Percentiles rank a stretch among this genome's conserved stretches.
Evolutionary conservation across 2,797 vertebrate species (phyloP).

Genomic region (Brachyrhaphis roseni): DNA sequence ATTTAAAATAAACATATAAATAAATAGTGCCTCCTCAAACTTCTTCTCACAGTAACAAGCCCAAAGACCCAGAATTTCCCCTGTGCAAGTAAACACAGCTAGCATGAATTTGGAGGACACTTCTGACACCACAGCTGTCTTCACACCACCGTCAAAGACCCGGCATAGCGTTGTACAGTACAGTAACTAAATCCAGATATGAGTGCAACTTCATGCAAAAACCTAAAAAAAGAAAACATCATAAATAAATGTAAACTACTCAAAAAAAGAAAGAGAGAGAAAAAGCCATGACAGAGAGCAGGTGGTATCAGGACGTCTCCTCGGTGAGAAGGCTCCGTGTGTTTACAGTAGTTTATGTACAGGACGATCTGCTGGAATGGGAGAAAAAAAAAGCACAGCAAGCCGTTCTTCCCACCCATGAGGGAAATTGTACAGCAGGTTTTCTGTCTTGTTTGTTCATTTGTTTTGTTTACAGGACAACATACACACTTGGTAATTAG

Average conservation of each 20-base stretch:
- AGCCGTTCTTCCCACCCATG: slow-evolving; percentile 76
- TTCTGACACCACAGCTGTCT: slow-evolving; percentile 51
- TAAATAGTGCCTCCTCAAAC: not conserved
- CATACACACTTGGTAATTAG: slow-evolving; percentile 80
- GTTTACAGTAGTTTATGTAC: slow-evolving; percentile 72
- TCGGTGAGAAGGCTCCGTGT: slow-evolving; percentile 30
- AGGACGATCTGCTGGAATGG: slow-evolving; percentile 65
- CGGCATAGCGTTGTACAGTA: slow-evolving; percentile 63
- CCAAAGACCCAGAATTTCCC: slow-evolving; percentile 24
- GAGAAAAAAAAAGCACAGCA: slow-evolving; percentile 61
- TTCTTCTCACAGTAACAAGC: not conserved
- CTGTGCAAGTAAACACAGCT: slow-evolving; percentile 51
- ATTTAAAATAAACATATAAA: not conserved
- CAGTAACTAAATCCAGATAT: slow-evolving; percentile 58
- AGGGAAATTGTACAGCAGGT: slow-evolving; percentile 73
- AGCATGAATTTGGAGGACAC: slow-evolving; percentile 48
- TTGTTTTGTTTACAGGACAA: slow-evolving; percentile 78
- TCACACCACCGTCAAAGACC: slow-evolving; percentile 61
- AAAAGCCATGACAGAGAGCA: slow-evolving; percentile 67
- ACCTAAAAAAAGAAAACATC: slow-evolving; percentile 21
- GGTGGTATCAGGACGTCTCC: slow-evolving; percentile 52
- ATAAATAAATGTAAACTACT: slow-evolving; percentile 56
- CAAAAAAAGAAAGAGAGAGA: slow-evolving; percentile 57
- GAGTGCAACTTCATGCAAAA: slow-evolving; percentile 80
- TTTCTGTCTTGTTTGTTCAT: too few species aligned